These are phyloP conservation scores for Diabrotica undecimpunctata DNA, from an alignment of 1,140 invertebrate genomes.

Conservation along the genomic window DNA sequence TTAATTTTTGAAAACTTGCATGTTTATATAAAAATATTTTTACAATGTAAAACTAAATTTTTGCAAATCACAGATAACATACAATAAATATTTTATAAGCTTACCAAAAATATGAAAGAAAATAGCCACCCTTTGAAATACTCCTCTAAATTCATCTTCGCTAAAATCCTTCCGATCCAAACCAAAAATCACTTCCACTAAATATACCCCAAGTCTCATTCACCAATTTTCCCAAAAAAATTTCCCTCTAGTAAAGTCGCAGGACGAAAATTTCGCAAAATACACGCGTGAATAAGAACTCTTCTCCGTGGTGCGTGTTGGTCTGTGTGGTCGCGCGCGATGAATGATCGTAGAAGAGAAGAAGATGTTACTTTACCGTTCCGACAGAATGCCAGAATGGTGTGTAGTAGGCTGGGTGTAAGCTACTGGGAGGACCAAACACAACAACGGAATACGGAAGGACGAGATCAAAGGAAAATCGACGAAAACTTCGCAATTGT, in stretches of 20 bases:
- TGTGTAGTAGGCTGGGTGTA: slow-evolving; percentile 10
- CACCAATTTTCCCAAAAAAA: slow-evolving; percentile 6
- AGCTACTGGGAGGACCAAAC: slow-evolving; percentile 15
- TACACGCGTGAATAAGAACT: slow-evolving; percentile 9
- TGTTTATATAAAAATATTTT: too few relatives aligned
- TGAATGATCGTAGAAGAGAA: slow-evolving; percentile 11
- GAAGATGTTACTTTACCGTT: slow-evolving; percentile 13
- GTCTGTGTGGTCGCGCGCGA: slow-evolving; percentile 9
- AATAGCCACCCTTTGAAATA: slow-evolving; percentile 6
- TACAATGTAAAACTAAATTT: too few relatives aligned
- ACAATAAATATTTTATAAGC: background rate
- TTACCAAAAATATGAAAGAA: slow-evolving; percentile 7
- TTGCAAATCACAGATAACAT: too few relatives aligned
- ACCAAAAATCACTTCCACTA: background rate
- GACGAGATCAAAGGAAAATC: too few relatives aligned
- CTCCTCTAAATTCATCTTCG: slow-evolving; percentile 6
- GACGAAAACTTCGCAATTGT: too few relatives aligned
- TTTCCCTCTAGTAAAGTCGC: background rate
- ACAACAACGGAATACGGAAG: background rate
- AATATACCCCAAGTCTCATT: background rate
- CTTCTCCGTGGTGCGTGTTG: slow-evolving; percentile 9
- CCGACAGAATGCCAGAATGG: slow-evolving; percentile 8
- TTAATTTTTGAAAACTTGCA: too few relatives aligned
- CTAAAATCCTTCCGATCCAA: background rate
- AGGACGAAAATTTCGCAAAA: slow-evolving; percentile 1